A percentile compares a stretch with the other conserved stretches of the same genome.
These are phyloP conservation scores for Larimichthys polyactis DNA, from an alignment of 2,113 vertebrate species.

Conservation along the genomic window DNA sequence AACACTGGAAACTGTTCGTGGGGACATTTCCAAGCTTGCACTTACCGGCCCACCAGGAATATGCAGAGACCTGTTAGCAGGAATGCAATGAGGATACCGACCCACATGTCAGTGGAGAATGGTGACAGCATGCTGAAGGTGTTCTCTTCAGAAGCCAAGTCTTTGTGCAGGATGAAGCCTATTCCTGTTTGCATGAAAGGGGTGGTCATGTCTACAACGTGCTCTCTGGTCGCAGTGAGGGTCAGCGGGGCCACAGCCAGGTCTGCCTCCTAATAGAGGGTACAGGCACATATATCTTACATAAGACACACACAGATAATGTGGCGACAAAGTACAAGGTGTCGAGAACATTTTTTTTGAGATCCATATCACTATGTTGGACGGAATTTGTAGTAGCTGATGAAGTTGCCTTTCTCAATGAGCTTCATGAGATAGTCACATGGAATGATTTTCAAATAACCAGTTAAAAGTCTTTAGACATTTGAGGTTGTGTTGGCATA, in stretches of 20 bases:
- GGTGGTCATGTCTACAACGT: conserved; percentile 87
- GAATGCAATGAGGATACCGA: conserved; percentile 87
- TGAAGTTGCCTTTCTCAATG: too few relatives aligned
- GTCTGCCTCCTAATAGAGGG: conserved; percentile 86
- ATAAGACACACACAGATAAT: not conserved
- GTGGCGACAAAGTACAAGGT: not conserved
- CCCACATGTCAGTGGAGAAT: conserved; percentile 91
- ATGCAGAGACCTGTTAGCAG: conserved; percentile 88
- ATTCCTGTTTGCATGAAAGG: conserved; percentile 91
- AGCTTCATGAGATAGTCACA: too few relatives aligned
- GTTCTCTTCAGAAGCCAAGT: conserved; percentile 70
- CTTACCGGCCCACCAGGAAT: conserved; percentile 89
- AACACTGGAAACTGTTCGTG: not conserved
- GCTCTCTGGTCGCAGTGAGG: conserved; percentile 83
- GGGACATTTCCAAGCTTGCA: not conserved
- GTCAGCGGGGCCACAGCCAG: conserved; percentile 90
- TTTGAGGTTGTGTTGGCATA: too few relatives aligned
- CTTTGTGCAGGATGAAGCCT: conserved; percentile 87
- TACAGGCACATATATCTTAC: not conserved
- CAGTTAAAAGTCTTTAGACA: too few relatives aligned
- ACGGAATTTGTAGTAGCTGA: too few relatives aligned
- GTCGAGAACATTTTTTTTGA: not conserved
- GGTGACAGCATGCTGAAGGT: conserved; percentile 88
- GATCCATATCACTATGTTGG: not conserved
- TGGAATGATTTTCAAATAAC: too few relatives aligned